Percentiles rank a stretch among this genome's conserved stretches.
Conservation (phyloP, 2,888 invertebrate species). For the Oxyteleia sp. region DNA sequence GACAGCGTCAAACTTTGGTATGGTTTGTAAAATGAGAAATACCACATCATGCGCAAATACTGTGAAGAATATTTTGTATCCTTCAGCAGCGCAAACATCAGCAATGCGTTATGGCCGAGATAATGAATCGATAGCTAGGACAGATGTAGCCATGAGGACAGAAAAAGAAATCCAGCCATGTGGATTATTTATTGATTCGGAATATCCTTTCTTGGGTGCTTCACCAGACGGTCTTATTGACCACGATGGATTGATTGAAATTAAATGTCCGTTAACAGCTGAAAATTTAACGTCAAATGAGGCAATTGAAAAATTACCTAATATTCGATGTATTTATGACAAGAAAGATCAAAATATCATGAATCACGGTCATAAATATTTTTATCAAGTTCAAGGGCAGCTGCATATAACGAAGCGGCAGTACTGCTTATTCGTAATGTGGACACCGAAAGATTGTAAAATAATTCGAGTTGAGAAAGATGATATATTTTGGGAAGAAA, state of each 20-base stretch:
- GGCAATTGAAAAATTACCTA: background rate
- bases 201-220: slow-evolving; percentile 44
- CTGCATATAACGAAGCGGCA: slow-evolving; percentile 14
- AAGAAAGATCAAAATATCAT: background rate
- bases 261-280: slow-evolving; percentile 53
- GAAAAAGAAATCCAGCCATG: slow-evolving; percentile 16
- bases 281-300: background rate
- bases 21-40: slow-evolving; percentile 37
- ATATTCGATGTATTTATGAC: background rate
- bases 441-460: slow-evolving; percentile 3
- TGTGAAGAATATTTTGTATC: slow-evolving; percentile 61
- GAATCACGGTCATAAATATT: slow-evolving; percentile 12
- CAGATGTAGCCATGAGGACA: slow-evolving; percentile 37
- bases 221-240: slow-evolving; percentile 67
- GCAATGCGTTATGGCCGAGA: slow-evolving; percentile 46
- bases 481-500: slow-evolving; percentile 2
- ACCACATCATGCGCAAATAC: slow-evolving; percentile 35
- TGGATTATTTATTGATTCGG: slow-evolving; percentile 63
- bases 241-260: slow-evolving; percentile 60
- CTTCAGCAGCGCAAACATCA: background rate
- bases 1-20: slow-evolving; percentile 59
- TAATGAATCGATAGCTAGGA: slow-evolving; percentile 49
- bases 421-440: slow-evolving; percentile 10
- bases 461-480: background rate
- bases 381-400: slow-evolving; percentile 21